phyloP scores from a whole-genome alignment of 2,113 vertebrate species.

The Nematolebias whitei region DNA sequence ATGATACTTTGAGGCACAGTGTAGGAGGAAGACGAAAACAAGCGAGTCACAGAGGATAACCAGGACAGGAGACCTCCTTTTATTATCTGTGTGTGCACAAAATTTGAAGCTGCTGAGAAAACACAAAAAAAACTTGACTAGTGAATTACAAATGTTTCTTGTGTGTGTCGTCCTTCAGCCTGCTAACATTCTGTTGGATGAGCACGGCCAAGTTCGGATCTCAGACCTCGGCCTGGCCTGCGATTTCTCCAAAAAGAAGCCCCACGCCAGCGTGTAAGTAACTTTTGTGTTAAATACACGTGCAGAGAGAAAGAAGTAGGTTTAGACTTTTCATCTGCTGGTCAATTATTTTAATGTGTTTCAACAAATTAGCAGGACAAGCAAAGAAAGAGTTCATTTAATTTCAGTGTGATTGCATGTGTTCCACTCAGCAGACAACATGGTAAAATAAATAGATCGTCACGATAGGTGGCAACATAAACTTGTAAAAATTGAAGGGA shows the following conservation, averaged over 20 bases:
- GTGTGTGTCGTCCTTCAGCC: conserved; percentile 79
- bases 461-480: no score
- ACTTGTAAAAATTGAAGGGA: no score
- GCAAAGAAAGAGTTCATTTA: neutral
- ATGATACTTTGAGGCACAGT: conserved; percentile 21
- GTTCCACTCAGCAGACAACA: no score
- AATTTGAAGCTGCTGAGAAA: no score
- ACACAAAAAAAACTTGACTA: no score
- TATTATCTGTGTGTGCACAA: neutral
- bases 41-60: conserved; percentile 41
- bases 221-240: conserved; percentile 97
- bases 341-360: neutral
- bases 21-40: neutral
- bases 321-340: neutral
- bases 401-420: no score
- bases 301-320: neutral
- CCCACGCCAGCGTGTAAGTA: conserved; percentile 97
- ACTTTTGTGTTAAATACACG: neutral
- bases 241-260: conserved; percentile 98
- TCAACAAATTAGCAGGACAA: neutral
- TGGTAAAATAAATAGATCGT: no score
- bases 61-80: conserved; percentile 46
- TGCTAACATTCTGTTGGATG: conserved; percentile 95
- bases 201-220: conserved; percentile 94
- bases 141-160: no score